Evolutionary conservation across 2,797 vertebrate species (phyloP).

Genomic region (Ctenochaetus hawaiiensis): DNA sequence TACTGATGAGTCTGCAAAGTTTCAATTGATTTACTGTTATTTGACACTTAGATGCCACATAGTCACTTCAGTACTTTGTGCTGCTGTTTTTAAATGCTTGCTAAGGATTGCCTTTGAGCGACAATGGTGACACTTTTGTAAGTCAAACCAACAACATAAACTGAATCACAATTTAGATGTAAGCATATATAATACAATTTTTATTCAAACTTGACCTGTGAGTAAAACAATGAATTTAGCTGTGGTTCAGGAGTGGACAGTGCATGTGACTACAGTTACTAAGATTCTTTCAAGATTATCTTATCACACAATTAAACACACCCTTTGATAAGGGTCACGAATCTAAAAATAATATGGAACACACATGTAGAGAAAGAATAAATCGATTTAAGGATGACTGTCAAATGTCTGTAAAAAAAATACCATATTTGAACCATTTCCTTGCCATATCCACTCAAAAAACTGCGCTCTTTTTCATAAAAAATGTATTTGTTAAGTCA

Average conservation of each 20-base stretch:
- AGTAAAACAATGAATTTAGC: neutral
- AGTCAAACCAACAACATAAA: neutral
- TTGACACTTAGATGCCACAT: constrained; percentile 4
- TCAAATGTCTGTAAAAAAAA: neutral
- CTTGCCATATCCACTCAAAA: neutral
- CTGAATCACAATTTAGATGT: neutral
- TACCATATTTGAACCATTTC: neutral
- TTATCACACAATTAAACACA: neutral
- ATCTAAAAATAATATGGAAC: neutral
- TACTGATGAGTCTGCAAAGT: constrained; percentile 16
- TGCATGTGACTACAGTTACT: neutral
- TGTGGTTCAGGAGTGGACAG: neutral
- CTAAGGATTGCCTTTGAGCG: neutral
- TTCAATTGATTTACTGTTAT: constrained; percentile 23
- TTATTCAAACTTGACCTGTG: neutral
- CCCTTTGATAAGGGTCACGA: neutral
- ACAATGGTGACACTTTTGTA: neutral
- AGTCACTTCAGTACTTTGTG: neutral
- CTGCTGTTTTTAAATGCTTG: neutral
- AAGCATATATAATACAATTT: neutral
- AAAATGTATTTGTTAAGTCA: neutral
- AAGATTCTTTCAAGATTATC: neutral
- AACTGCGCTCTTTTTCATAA: neutral
- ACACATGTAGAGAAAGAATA: neutral
- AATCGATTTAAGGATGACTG: neutral